Evolutionary conservation across 2,113 vertebrate species (phyloP).

Genomic region (Hiodon tergisus): DNA sequence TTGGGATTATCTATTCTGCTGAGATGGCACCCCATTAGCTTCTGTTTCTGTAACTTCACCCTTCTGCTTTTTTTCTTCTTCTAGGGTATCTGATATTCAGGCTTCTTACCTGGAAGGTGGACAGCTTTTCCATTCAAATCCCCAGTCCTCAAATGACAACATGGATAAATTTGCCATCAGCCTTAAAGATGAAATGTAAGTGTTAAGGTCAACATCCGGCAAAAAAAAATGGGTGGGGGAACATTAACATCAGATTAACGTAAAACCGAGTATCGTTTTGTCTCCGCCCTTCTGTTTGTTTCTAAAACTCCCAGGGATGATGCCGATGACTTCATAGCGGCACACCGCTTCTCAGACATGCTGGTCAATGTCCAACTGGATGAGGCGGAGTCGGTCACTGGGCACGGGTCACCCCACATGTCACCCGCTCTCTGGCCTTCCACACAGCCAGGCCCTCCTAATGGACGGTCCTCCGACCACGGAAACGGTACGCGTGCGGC

Average conservation of each 20-base stretch:
- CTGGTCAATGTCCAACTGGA: conserved; percentile 60
- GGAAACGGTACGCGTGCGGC: conserved; percentile 39
- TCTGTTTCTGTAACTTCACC: neutral
- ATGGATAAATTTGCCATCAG: conserved; percentile 65
- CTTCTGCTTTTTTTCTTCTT: neutral
- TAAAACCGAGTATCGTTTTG: neutral
- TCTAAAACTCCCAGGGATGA: conserved; percentile 53
- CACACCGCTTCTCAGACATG: conserved; percentile 51
- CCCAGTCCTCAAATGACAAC: conserved; percentile 47
- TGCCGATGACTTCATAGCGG: conserved; percentile 57
- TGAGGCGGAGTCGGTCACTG: conserved; percentile 30
- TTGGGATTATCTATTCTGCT: neutral
- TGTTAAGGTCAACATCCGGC: conserved; percentile 28
- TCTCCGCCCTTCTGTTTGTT: neutral
- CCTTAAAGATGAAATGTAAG: conserved; percentile 79
- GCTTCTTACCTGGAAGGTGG: conserved; percentile 73
- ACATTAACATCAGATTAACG: no score
- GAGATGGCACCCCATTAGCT: neutral
- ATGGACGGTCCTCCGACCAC: conserved; percentile 35
- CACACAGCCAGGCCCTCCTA: conserved; percentile 18
- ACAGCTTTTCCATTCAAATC: conserved; percentile 38
- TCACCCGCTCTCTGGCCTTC: conserved; percentile 6
- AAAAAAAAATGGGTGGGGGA: no score
- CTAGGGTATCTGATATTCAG: conserved; percentile 64
- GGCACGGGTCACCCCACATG: conserved; percentile 27